phyloP scores from a whole-genome alignment of 2,113 vertebrate species.

The Spermophilus dauricus region DNA sequence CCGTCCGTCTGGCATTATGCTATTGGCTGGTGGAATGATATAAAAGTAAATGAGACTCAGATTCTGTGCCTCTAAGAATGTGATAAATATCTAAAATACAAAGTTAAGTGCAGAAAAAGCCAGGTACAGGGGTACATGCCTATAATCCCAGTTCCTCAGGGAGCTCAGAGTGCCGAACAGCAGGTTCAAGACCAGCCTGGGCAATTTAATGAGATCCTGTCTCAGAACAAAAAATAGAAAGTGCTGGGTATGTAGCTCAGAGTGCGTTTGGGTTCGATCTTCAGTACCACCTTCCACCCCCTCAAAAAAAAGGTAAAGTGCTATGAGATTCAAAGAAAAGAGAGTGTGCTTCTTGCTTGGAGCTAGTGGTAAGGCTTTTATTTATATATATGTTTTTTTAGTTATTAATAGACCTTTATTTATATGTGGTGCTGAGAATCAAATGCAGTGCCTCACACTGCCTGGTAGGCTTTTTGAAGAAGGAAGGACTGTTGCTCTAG shows the following conservation, averaged over 20 bases:
- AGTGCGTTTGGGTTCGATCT: background rate
- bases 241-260: background rate
- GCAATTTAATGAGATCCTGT: background rate
- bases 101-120: background rate
- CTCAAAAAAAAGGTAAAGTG: background rate
- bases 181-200: background rate
- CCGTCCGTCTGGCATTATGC: background rate
- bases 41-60: background rate
- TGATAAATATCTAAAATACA: constrained; percentile 39
- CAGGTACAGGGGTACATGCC: background rate
- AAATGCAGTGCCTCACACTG: too few species aligned
- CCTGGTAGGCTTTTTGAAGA: background rate
- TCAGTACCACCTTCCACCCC: background rate
- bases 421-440: too few species aligned
- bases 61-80: background rate
- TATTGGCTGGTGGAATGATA: background rate
- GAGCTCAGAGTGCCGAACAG: background rate
- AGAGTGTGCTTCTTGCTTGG: background rate
- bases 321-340: background rate
- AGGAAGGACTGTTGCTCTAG: background rate
- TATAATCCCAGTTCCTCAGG: background rate
- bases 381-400: too few species aligned
- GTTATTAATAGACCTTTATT: too few species aligned
- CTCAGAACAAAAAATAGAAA: background rate
- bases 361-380: background rate